These are phyloP conservation scores for Lepidostoma basale DNA, from an alignment of 1,140 invertebrate species.

Conservation along the genomic window DNA sequence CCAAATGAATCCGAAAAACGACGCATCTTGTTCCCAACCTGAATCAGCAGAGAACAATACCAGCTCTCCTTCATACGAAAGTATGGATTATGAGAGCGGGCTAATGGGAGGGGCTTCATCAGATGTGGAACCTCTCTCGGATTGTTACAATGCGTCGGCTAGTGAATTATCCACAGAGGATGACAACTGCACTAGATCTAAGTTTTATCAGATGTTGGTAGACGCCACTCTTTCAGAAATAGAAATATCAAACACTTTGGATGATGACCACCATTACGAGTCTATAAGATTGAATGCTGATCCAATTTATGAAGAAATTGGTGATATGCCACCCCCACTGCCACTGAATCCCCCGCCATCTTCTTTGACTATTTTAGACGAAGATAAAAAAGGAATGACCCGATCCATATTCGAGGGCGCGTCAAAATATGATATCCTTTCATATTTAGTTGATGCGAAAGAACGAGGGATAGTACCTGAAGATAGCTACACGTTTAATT, in stretches of 20 bases:
- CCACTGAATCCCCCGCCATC: constrained; percentile 75
- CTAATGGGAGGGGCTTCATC: constrained; percentile 58
- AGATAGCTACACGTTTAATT: constrained; percentile 66
- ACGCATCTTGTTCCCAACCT: constrained; percentile 30
- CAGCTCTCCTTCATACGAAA: constrained; percentile 64
- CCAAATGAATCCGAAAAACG: constrained; percentile 37
- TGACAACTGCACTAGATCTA: constrained; percentile 65
- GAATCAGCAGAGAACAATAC: constrained; percentile 48
- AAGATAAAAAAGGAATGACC: constrained; percentile 67
- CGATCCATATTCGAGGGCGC: constrained; percentile 83
- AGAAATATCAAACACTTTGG: constrained; percentile 64
- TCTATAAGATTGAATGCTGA: constrained; percentile 75
- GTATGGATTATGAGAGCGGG: constrained; percentile 63
- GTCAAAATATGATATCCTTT: constrained; percentile 87
- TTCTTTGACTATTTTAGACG: constrained; percentile 61
- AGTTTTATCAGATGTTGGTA: constrained; percentile 71
- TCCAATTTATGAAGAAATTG: constrained; percentile 88
- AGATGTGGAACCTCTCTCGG: constrained; percentile 63
- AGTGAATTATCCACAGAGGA: constrained; percentile 67
- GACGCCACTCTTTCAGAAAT: constrained; percentile 68
- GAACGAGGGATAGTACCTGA: constrained; percentile 71
- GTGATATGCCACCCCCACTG: constrained; percentile 77
- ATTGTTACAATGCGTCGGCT: constrained; percentile 70
- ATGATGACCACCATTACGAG: constrained; percentile 78
- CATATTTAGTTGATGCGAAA: constrained; percentile 85